These are phyloP conservation scores for Bombylius discolor DNA, from an alignment of 2,888 invertebrate genomes.

Conservation along the genomic window DNA sequence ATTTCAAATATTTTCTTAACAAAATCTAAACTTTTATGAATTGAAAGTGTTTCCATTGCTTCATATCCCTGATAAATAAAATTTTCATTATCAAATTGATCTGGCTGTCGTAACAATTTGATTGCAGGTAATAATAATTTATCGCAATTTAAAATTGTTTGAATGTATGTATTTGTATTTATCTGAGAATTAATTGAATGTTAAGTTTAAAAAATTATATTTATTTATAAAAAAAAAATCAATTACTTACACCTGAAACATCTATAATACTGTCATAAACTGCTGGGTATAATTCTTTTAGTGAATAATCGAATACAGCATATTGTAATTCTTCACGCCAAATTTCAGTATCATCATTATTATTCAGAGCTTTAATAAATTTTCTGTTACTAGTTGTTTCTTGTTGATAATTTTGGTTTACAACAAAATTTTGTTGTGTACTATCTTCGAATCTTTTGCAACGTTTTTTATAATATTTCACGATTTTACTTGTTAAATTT, in stretches of 20 bases:
- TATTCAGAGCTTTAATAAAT: too few relatives aligned
- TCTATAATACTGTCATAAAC: slow-evolving; percentile 12
- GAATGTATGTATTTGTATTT: too few relatives aligned
- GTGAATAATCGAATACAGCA: slow-evolving; percentile 17
- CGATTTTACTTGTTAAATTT: slow-evolving; percentile 4
- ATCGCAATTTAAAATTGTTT: slow-evolving; percentile 16
- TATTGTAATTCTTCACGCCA: slow-evolving; percentile 17
- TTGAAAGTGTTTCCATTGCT: slow-evolving; percentile 19
- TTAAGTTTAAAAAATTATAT: too few relatives aligned
- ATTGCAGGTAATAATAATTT: slow-evolving; percentile 14
- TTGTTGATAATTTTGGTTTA: too few relatives aligned
- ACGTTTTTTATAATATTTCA: background rate
- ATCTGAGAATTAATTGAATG: too few relatives aligned
- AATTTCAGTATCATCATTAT: slow-evolving; percentile 7
- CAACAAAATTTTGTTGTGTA: too few relatives aligned
- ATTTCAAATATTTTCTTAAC: slow-evolving; percentile 20
- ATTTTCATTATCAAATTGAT: slow-evolving; percentile 8
- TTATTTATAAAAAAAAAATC: too few relatives aligned
- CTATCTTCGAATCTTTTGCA: slow-evolving; percentile 7
- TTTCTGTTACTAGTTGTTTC: too few relatives aligned
- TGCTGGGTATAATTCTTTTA: slow-evolving; percentile 15
- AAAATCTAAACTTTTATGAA: slow-evolving; percentile 23
- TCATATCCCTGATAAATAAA: slow-evolving; percentile 15
- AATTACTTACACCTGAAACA: slow-evolving; percentile 6
- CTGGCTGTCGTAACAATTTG: slow-evolving; percentile 14